Percentiles rank a stretch among this genome's conserved stretches.
Evolutionary conservation across 2,797 vertebrate genomes (phyloP).

Genomic region (Steatocranus sp.): DNA sequence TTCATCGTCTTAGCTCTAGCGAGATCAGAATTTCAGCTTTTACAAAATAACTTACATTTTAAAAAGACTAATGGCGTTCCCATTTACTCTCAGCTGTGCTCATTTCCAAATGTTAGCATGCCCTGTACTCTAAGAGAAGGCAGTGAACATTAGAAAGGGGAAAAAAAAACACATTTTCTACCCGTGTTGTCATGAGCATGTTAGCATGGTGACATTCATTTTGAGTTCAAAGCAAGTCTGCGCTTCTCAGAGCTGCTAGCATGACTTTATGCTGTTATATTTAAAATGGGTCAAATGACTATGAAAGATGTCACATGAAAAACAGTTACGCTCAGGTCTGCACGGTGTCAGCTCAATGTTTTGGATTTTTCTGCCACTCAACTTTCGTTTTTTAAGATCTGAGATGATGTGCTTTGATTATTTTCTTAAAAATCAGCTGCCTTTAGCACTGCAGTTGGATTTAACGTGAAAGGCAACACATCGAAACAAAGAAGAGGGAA

Average conservation of each 20-base stretch:
- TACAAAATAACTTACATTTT: not conserved
- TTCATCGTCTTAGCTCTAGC: not conserved
- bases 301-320: constrained; percentile 2
- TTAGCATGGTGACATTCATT: not conserved
- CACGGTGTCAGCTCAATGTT: not conserved
- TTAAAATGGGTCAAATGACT: not conserved
- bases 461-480: not conserved
- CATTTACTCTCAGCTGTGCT: not conserved
- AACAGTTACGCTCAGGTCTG: not conserved
- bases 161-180: not conserved
- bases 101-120: not conserved
- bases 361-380: not conserved
- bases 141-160: not conserved
- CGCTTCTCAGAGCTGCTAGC: not conserved
- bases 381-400: not conserved
- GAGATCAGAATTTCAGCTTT: accelerated
- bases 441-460: not conserved
- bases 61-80: not conserved
- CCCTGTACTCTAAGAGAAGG: not conserved
- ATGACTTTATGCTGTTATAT: not conserved
- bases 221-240: constrained; percentile 9
- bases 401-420: not conserved
- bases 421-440: not conserved
- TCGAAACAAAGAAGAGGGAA: constrained; percentile 7
- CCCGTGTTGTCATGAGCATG: not conserved